Base-by-base conservation (phyloP, 2,797 vertebrate species). In the Anas bernieri region DNA sequence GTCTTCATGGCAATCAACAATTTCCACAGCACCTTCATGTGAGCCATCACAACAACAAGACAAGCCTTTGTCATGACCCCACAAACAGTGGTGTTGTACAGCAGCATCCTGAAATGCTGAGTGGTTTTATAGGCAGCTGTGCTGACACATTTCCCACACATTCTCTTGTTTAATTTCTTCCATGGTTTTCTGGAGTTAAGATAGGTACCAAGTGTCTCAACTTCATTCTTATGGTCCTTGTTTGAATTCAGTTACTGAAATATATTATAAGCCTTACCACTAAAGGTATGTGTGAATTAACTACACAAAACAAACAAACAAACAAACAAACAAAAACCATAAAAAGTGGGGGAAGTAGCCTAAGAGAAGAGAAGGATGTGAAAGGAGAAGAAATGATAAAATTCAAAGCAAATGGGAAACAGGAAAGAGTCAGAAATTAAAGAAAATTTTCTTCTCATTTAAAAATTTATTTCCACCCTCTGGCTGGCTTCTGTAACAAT, bases 401-500 rank as follows among this genome's bases (percentile, higher is more conserved):
- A 86, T 7, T 3, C 31, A 80, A 61, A 91, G 81, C n/a, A 94
- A 91, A 88, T 25, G 75, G 50, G 93, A 95, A 95, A 55, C 54
- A 64, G 50, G 11, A 68, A 86, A 90, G 72, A 95, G 86, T 86
- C 75, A 93, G 70, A 82, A 95, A 91, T 66, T 84, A 92, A 95
- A 83, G 66, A 90, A 43, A 91, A 79, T 64, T 86, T 92, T 92
- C 75, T 91, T 89, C 74, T 81, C 69, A 67, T 96, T 96, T 93
- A 88, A 96, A 96, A 97, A 93, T 94, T 96, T 91, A 96, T 89
- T 95, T 87, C 79, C 83, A 95, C 85, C 91, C 95, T 74, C 64
- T 73, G 72, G 77, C 83, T 91, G 81, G 26, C 35, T 92, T 74
- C 85, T 66, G 35, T 88, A 84, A 91, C 93, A 96, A 92, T 80